Base-by-base conservation (phyloP, 64 coral and sea anemone genomes). In the Stichodactyla helianthus region DNA sequence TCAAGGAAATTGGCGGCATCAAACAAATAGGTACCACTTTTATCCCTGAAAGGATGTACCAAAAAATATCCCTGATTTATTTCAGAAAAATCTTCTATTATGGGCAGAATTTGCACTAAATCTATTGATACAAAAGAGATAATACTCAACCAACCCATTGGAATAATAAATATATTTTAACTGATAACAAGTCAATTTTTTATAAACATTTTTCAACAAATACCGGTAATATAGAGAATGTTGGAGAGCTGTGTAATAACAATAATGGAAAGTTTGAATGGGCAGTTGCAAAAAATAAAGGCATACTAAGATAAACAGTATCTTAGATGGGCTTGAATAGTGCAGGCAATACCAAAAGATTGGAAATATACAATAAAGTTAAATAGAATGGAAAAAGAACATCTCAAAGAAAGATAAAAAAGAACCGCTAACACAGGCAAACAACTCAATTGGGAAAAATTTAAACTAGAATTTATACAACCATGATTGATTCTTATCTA, bases 251-350 rank as follows among this genome's bases (percentile, higher is more conserved):
- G 67, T 71, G 67, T 71, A 27, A 71, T 71, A 71, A 71, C 17
- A 57, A 58, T 58, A 71, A 8, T 71, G 67, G 67, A 71, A 71
- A 71, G 19, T 71, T 71, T 71, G 67, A 71, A 71, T 71, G 67
- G 67, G 7, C 67, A 71, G 6, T 71, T 20, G 67, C 25, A 71
- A 71, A 71, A 71, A 71, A 71, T 71, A 71, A 71, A 71, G 67
- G 67, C 20, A 20, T 71, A 27, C 67, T n/a, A 44, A 44, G 35
- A 44, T 44, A 3, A 44, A 44, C 0, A 44, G 35, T 44, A 44
- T 44, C 35, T 44, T 3, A 44, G 35, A 44, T 44, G 35, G 35
- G 35, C 35, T 44, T 1, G 35, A 44, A 44, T 44, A 44, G 35
- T 44, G 4, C 35, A 44, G 35, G 35, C 35, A 44, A 44, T 44